Evolutionary conservation across 2,797 vertebrate genomes (phyloP).

Genomic region (Gallinago stenura): DNA sequence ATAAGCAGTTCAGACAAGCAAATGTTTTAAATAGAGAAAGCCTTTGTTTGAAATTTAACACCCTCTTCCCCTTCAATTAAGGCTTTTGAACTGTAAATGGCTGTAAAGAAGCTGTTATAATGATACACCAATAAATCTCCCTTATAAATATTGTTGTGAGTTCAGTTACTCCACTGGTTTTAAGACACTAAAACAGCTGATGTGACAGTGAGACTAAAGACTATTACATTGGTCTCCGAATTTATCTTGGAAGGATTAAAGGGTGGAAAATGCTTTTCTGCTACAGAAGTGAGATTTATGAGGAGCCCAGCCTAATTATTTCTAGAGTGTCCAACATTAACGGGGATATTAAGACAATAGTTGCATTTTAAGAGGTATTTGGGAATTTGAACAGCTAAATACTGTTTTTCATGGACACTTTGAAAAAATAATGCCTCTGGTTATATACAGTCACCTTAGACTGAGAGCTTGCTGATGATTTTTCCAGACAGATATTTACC

Average conservation of each 20-base stretch:
- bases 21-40: not conserved
- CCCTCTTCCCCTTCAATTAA: constrained; percentile 18
- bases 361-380: constrained; percentile 1
- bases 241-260: constrained; percentile 6
- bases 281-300: constrained; percentile 12
- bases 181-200: not conserved
- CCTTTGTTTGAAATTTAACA: constrained; percentile 56
- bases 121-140: constrained; percentile 12
- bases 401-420: not conserved
- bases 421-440: constrained; percentile 16
- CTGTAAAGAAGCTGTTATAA: not conserved
- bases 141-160: not conserved
- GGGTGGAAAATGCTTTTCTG: not conserved
- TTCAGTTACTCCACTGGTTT: not conserved
- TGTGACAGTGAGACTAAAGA: not conserved
- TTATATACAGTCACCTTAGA: constrained; percentile 1
- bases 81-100: constrained; percentile 32
- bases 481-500: constrained; percentile 46
- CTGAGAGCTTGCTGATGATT: constrained; percentile 36
- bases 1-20: constrained; percentile 34
- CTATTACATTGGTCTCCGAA: not conserved
- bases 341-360: not conserved
- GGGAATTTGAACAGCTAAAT: constrained; percentile 6
- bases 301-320: constrained; percentile 17
- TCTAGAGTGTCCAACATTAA: not conserved